These are phyloP conservation scores for Dolomedes plantarius DNA, from an alignment of 2,888 invertebrate species.

Conservation along the genomic window DNA sequence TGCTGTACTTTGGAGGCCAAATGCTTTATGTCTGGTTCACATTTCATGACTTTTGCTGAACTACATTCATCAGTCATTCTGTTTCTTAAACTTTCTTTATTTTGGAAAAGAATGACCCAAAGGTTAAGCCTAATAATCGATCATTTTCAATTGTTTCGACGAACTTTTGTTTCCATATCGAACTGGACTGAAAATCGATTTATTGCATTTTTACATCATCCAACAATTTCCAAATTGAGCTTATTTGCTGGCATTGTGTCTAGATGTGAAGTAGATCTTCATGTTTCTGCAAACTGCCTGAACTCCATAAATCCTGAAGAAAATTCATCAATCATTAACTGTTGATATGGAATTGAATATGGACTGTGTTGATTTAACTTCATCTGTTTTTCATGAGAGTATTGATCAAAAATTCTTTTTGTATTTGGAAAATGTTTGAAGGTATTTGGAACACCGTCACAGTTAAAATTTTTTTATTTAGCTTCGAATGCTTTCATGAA, in stretches of 20 bases:
- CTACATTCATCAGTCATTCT: too few relatives aligned
- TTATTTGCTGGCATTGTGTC: neutral
- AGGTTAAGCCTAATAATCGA: too few relatives aligned
- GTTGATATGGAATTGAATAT: conserved; percentile 16
- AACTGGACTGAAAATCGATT: conserved; percentile 12
- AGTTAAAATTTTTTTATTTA: too few relatives aligned
- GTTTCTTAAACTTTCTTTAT: too few relatives aligned
- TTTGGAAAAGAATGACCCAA: too few relatives aligned
- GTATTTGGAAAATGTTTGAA: too few relatives aligned
- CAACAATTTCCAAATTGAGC: conserved; percentile 3
- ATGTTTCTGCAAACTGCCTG: conserved; percentile 8
- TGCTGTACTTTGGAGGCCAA: too few relatives aligned
- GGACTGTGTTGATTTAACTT: conserved; percentile 2
- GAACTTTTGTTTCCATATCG: conserved; percentile 14
- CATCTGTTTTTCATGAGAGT: conserved; percentile 4
- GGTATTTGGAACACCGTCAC: too few relatives aligned
- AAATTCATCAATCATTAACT: conserved; percentile 10
- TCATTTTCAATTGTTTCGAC: too few relatives aligned
- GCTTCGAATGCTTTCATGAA: too few relatives aligned
- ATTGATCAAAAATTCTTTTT: neutral
- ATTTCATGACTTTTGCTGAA: too few relatives aligned
- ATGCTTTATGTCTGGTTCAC: too few relatives aligned
- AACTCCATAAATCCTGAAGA: conserved; percentile 4
- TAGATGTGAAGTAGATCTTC: conserved; percentile 10
- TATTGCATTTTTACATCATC: conserved; percentile 26